Percentiles rank a stretch among this genome's conserved stretches.
Conservation (phyloP, 2,888 invertebrate genomes). For the Prosapia bicincta region DNA sequence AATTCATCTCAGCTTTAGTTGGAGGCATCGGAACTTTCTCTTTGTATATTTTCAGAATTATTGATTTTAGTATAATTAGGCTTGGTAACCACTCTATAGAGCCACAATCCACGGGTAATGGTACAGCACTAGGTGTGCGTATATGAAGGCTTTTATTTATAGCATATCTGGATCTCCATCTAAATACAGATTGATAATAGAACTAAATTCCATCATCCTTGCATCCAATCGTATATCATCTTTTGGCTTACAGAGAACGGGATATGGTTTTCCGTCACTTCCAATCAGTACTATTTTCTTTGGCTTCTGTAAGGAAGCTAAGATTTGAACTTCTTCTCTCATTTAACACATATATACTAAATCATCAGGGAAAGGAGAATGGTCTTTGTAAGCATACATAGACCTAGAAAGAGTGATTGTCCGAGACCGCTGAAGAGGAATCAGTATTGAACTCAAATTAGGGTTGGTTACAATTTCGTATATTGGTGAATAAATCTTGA, state of each 20-base stretch:
- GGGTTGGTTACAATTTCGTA: slow-evolving; percentile 13
- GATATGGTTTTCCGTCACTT: slow-evolving; percentile 83
- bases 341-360: slow-evolving; percentile 74
- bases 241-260: no score
- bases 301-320: slow-evolving; percentile 85
- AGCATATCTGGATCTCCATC: slow-evolving; percentile 83
- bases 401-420: slow-evolving; percentile 51
- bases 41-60: slow-evolving; percentile 52
- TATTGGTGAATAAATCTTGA: not conserved
- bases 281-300: slow-evolving; percentile 80
- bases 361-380: slow-evolving; percentile 57
- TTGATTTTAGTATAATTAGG: slow-evolving; percentile 68
- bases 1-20: slow-evolving; percentile 58
- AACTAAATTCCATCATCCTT: slow-evolving; percentile 95
- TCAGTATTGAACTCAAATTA: slow-evolving; percentile 74
- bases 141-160: slow-evolving; percentile 79
- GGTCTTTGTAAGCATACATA: slow-evolving; percentile 41
- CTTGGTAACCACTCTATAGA: slow-evolving; percentile 95
- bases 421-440: slow-evolving; percentile 85
- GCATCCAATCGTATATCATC: slow-evolving; percentile 98
- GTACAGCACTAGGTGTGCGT: slow-evolving; percentile 85
- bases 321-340: slow-evolving; percentile 74
- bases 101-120: slow-evolving; percentile 93
- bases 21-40: slow-evolving; percentile 48
- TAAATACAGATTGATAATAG: slow-evolving; percentile 86